These are phyloP conservation scores for Buceros bicornis DNA, from an alignment of 2,797 vertebrate species.

Conservation along the genomic window DNA sequence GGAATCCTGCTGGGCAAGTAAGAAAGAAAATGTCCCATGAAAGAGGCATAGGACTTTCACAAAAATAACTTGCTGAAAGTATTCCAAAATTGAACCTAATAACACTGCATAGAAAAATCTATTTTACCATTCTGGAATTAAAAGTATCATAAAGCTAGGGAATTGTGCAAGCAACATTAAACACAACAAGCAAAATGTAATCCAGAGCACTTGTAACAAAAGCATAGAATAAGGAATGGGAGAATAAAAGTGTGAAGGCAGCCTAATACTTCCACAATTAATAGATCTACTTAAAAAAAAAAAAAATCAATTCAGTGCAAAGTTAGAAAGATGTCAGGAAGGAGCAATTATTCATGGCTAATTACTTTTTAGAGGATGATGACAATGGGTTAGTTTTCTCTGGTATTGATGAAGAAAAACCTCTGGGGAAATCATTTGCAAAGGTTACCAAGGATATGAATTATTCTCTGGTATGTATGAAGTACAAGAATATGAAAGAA, in stretches of 20 bases:
- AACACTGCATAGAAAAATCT: slow-evolving; percentile 76
- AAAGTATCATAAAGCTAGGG: slow-evolving; percentile 74
- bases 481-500: slow-evolving; percentile 74
- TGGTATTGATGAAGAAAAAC: slow-evolving; percentile 80
- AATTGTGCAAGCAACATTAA: slow-evolving; percentile 69
- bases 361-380: slow-evolving; percentile 83
- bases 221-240: slow-evolving; percentile 65
- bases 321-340: slow-evolving; percentile 79
- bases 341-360: slow-evolving; percentile 82
- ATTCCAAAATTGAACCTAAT: slow-evolving; percentile 81
- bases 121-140: slow-evolving; percentile 72
- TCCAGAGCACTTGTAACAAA: slow-evolving; percentile 62
- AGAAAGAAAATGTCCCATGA: slow-evolving; percentile 46
- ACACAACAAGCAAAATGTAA: slow-evolving; percentile 67
- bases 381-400: slow-evolving; percentile 81
- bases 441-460: slow-evolving; percentile 84
- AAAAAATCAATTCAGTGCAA: slow-evolving; percentile 79
- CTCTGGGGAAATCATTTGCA: slow-evolving; percentile 83
- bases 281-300: slow-evolving; percentile 78
- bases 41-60: slow-evolving; percentile 46
- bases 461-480: slow-evolving; percentile 77
- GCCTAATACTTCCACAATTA: slow-evolving; percentile 74
- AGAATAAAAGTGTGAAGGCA: slow-evolving; percentile 65
- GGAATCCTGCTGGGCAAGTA: slow-evolving; percentile 34
- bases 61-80: slow-evolving; percentile 73